phyloP scores from a whole-genome alignment of 2,888 invertebrate species.

The Cephus runcator region DNA sequence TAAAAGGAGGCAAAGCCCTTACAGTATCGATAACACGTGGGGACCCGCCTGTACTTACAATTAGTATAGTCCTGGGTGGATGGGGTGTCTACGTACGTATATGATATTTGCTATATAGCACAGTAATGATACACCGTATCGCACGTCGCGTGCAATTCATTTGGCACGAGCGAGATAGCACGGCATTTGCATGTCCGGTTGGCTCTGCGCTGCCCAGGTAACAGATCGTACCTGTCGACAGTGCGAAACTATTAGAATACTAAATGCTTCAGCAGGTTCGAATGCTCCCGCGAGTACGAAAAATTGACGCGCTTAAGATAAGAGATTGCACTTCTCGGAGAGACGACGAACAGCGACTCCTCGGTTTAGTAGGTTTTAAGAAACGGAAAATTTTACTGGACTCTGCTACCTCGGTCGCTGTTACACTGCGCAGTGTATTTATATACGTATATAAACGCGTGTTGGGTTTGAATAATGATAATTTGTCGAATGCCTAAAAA shows the following conservation, averaged over 20 bases:
- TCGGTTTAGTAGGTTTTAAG: neutral
- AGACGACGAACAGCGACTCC: neutral
- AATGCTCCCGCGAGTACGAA: constrained; percentile 15
- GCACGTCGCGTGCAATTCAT: constrained; percentile 49
- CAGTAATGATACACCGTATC: neutral
- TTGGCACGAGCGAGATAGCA: constrained; percentile 36
- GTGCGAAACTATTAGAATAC: constrained; percentile 36
- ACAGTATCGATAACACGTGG: neutral
- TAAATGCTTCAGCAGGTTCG: constrained; percentile 36
- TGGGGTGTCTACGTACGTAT: neutral
- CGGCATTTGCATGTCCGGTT: constrained; percentile 46
- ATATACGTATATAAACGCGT: too few relatives aligned
- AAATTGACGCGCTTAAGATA: constrained; percentile 26
- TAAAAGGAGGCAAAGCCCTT: neutral
- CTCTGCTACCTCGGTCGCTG: neutral
- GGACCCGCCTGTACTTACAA: neutral
- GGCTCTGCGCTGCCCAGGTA: constrained; percentile 32
- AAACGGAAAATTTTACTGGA: neutral
- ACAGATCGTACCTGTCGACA: constrained; percentile 36
- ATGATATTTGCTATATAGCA: neutral
- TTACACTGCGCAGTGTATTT: too few relatives aligned
- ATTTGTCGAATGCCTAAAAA: neutral
- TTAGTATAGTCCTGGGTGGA: neutral
- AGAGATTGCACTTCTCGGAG: constrained; percentile 23
- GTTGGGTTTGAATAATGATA: too few relatives aligned